Conservation (phyloP, 2,888 invertebrate genomes). For the Taphrorychus bicolor region DNA sequence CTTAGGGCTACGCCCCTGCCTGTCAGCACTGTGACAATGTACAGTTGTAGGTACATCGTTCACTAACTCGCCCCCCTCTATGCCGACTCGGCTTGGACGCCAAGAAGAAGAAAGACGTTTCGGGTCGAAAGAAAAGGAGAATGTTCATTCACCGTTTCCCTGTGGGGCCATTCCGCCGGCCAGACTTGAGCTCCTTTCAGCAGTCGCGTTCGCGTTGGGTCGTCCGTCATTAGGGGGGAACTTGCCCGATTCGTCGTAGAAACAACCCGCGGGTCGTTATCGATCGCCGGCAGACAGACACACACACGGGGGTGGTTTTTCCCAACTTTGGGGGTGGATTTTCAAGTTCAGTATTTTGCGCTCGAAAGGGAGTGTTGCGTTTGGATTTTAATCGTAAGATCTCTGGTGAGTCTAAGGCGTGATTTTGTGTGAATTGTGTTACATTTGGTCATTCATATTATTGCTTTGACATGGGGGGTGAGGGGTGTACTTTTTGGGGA, state of each 20-base stretch:
- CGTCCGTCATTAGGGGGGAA: not conserved
- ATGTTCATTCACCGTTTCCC: slow-evolving; percentile 11
- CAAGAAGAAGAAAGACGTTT: slow-evolving; percentile 5
- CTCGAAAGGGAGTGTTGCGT: not conserved
- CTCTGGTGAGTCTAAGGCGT: not conserved
- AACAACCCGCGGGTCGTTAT: slow-evolving; percentile 2
- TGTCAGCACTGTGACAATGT: too few species aligned
- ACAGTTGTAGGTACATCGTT: too few species aligned
- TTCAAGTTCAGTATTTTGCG: slow-evolving; percentile 8
- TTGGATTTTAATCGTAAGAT: slow-evolving; percentile 2
- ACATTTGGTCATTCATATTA: too few species aligned
- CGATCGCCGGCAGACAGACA: slow-evolving; percentile 9
- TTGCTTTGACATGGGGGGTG: too few species aligned
- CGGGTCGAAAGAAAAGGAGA: slow-evolving; percentile 8
- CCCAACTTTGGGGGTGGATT: slow-evolving; percentile 12
- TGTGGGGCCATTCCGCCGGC: not conserved
- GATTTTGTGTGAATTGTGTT: not conserved
- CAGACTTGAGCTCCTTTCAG: slow-evolving; percentile 5
- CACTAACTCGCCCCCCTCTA: not conserved
- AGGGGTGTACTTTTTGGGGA: too few species aligned
- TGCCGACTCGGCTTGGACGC: not conserved
- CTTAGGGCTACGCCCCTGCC: not conserved
- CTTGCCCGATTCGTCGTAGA: slow-evolving; percentile 13
- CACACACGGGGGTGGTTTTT: slow-evolving; percentile 12
- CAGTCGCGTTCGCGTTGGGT: slow-evolving; percentile 6